Conservation (phyloP, 1,140 invertebrate species). For the Metopolophium dirhodum region DNA sequence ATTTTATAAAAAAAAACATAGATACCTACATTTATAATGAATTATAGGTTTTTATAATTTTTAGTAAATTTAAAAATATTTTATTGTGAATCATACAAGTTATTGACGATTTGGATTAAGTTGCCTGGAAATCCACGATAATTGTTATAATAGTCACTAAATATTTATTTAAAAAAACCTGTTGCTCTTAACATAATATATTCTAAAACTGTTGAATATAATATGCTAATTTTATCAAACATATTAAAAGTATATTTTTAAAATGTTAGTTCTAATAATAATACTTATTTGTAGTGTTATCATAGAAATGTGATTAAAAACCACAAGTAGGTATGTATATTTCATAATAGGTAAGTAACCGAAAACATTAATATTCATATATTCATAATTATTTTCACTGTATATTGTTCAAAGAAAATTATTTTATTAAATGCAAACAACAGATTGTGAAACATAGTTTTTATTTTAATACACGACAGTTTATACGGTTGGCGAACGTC, state of each 20-base stretch:
- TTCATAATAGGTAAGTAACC: constrained; percentile 2
- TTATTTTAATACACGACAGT: background rate
- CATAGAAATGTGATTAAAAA: background rate
- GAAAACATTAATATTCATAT: constrained; percentile 11
- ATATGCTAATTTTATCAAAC: constrained; percentile 9
- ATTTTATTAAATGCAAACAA: constrained; percentile 1
- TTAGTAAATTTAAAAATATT: background rate
- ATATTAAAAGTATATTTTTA: background rate
- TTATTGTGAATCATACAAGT: background rate
- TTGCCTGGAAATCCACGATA: background rate
- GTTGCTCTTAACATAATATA: background rate
- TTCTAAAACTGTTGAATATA: background rate
- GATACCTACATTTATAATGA: background rate
- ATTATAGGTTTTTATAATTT: background rate
- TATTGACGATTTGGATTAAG: background rate
- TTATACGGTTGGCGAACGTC: background rate
- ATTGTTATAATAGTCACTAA: background rate
- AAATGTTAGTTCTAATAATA: background rate
- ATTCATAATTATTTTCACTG: background rate
- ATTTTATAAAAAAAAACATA: background rate
- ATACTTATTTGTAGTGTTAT: background rate
- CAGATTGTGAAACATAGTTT: constrained; percentile 5
- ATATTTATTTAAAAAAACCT: background rate
- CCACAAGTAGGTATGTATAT: background rate
- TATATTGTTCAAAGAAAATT: constrained; percentile 4